A percentile compares a stretch with the other conserved stretches of the same genome.
These are phyloP conservation scores for Rostratula benghalensis DNA, from an alignment of 2,113 vertebrate species.

Conservation along the genomic window DNA sequence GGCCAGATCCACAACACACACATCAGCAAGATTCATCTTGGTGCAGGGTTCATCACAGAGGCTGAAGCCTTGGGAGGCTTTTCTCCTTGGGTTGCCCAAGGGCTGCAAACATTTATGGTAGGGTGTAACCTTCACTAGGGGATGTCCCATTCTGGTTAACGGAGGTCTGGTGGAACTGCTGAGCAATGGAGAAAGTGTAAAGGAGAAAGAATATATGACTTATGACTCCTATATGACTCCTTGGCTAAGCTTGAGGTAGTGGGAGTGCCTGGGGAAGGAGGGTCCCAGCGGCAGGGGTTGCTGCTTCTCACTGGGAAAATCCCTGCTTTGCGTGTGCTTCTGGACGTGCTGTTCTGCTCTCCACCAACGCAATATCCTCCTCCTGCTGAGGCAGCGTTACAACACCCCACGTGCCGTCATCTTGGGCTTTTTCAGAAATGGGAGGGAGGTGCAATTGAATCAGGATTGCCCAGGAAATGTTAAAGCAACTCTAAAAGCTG, in stretches of 20 bases:
- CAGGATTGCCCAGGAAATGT: slow-evolving; percentile 3
- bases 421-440: neutral
- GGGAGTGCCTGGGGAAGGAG: neutral
- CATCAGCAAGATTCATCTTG: neutral
- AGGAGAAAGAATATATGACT: too few species aligned
- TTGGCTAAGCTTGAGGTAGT: neutral
- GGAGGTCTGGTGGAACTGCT: neutral
- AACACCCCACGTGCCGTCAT: neutral
- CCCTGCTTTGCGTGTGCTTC: neutral
- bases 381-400: slow-evolving; percentile 17
- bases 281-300: accelerated
- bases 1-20: neutral
- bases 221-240: too few species aligned
- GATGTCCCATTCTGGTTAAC: neutral
- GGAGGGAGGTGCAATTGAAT: neutral
- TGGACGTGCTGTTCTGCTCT: slow-evolving; percentile 28
- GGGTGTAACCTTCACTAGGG: neutral
- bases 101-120: neutral
- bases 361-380: slow-evolving; percentile 20
- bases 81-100: neutral
- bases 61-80: neutral
- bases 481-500: neutral
- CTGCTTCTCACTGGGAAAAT: neutral
- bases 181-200: neutral
- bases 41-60: neutral